A percentile compares a stretch with the other conserved stretches of the same genome.
These are phyloP conservation scores for Chironomus riparius DNA, from an alignment of 2,888 invertebrate genomes.

Conservation along the genomic window DNA sequence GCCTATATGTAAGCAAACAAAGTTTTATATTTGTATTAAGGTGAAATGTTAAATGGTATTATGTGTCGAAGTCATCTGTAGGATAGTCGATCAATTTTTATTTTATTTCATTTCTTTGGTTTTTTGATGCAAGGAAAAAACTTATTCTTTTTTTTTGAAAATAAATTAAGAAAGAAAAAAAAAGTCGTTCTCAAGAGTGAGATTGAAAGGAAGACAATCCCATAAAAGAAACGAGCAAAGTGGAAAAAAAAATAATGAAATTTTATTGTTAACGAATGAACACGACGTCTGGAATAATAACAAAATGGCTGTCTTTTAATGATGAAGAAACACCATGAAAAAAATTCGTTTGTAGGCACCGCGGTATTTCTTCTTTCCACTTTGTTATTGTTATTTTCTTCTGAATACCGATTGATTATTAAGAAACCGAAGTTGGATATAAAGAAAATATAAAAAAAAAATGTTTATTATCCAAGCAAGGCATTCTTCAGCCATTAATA, in stretches of 20 bases:
- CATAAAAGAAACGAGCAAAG: background rate
- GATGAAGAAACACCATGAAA: slow-evolving; percentile 12
- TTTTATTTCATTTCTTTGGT: too few relatives aligned
- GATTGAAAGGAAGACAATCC: background rate
- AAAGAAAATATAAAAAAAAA: background rate
- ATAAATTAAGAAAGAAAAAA: too few relatives aligned
- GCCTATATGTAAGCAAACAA: too few relatives aligned
- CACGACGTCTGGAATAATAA: slow-evolving; percentile 19
- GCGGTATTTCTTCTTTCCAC: slow-evolving; percentile 6
- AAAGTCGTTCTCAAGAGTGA: background rate
- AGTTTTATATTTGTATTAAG: too few relatives aligned
- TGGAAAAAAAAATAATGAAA: background rate
- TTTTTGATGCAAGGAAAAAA: too few relatives aligned
- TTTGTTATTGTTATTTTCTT: slow-evolving; percentile 3
- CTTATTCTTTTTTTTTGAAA: too few relatives aligned
- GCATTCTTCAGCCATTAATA: too few relatives aligned
- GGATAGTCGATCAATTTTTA: too few relatives aligned
- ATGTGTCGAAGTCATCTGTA: too few relatives aligned
- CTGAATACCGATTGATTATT: background rate
- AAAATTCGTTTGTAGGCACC: slow-evolving; percentile 11
- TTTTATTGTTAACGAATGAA: slow-evolving; percentile 10
- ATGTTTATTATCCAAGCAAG: too few relatives aligned
- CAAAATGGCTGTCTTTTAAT: slow-evolving; percentile 24
- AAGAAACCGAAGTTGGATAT: slow-evolving; percentile 9
- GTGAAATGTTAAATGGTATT: too few relatives aligned